These are phyloP conservation scores for Bombyx mandarina DNA, from an alignment of 1,140 invertebrate species.

Conservation along the genomic window DNA sequence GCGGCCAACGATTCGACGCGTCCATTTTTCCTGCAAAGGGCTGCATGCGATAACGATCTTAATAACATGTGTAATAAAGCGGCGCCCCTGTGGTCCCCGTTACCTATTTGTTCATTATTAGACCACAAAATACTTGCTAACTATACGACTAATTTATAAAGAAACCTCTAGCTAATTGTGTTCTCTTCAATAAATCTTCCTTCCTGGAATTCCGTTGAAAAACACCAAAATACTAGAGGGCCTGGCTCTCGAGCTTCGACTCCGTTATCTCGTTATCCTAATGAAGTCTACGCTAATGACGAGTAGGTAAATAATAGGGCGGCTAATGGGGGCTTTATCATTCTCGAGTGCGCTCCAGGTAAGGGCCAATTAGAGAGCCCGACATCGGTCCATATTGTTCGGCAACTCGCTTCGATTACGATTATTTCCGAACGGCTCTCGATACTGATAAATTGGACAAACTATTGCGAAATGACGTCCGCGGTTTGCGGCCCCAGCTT, in stretches of 20 bases:
- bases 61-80: constrained; percentile 37
- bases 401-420: constrained; percentile 65
- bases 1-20: constrained; percentile 21
- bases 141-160: no score
- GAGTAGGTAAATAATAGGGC: constrained; percentile 71
- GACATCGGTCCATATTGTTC: constrained; percentile 69
- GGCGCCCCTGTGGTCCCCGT: constrained; percentile 29
- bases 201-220: constrained; percentile 49
- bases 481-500: constrained; percentile 47
- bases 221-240: constrained; percentile 49
- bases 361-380: constrained; percentile 69
- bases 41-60: constrained; percentile 34
- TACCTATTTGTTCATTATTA: constrained; percentile 24
- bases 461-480: constrained; percentile 64
- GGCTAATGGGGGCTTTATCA: constrained; percentile 70
- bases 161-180: no score
- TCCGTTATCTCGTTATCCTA: constrained; percentile 71
- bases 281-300: constrained; percentile 71
- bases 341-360: constrained; percentile 69
- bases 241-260: constrained; percentile 45
- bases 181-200: constrained; percentile 22
- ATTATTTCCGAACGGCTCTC: constrained; percentile 66
- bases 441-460: constrained; percentile 67
- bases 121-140: background rate
- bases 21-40: constrained; percentile 41